phyloP scores from a whole-genome alignment of 1,140 invertebrate genomes.

The Plectrocnemia conspersa region DNA sequence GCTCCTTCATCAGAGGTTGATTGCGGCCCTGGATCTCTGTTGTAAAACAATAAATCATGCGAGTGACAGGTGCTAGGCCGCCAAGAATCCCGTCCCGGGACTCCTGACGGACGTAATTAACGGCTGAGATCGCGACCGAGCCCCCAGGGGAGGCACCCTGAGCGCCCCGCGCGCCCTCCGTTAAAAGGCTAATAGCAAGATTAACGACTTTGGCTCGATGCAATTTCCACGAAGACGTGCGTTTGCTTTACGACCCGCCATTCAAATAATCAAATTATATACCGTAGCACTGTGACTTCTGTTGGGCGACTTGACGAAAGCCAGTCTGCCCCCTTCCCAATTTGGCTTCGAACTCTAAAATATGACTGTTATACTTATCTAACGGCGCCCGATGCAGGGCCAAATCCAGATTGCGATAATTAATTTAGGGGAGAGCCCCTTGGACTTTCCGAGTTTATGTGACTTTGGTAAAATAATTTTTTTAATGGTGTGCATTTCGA shows the following conservation, averaged over 20 bases:
- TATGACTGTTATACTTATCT: no score
- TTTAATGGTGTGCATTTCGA: no score
- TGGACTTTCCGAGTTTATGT: no score
- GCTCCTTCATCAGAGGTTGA: conserved; percentile 33
- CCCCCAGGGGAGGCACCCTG: neutral
- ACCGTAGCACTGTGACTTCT: conserved; percentile 17
- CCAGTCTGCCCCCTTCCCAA: conserved; percentile 5
- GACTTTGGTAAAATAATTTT: no score
- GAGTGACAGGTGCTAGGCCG: conserved; percentile 29
- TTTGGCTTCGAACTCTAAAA: neutral
- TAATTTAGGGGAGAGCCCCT: no score
- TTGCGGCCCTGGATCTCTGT: conserved; percentile 14
- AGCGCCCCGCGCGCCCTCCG: conserved; percentile 3
- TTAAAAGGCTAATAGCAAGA: conserved; percentile 26
- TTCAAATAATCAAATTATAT: conserved; percentile 32
- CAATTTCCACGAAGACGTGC: conserved; percentile 18
- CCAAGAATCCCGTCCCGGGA: conserved; percentile 7
- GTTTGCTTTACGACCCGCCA: conserved; percentile 20
- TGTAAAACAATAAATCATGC: conserved; percentile 29
- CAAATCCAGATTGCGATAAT: no score
- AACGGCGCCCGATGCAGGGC: no score
- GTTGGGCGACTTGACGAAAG: conserved; percentile 18
- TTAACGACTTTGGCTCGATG: conserved; percentile 28
- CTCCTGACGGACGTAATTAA: conserved; percentile 31
- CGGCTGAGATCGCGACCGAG: conserved; percentile 1